Percentiles rank a stretch among this genome's conserved stretches.
Evolutionary conservation across 2,888 invertebrate species (phyloP).

Genomic region (Campaea margaritaria): DNA sequence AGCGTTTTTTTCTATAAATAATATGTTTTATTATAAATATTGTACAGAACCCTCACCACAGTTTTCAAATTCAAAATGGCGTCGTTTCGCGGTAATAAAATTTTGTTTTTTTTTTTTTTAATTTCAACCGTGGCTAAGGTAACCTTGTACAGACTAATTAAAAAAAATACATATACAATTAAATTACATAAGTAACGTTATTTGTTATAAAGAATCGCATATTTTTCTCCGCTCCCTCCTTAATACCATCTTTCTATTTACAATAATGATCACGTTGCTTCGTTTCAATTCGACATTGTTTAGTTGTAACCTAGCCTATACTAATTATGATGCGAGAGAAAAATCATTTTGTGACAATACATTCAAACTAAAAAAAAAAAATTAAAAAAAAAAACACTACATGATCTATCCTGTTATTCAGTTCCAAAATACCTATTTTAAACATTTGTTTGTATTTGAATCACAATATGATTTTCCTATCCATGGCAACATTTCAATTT

Average conservation of each 20-base stretch:
- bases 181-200: slow-evolving; percentile 56
- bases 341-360: slow-evolving; percentile 25
- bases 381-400: background rate
- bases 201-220: slow-evolving; percentile 52
- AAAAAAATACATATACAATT: slow-evolving; percentile 43
- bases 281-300: slow-evolving; percentile 80
- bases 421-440: too few relatives aligned
- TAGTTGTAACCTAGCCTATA: slow-evolving; percentile 72
- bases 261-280: slow-evolving; percentile 72
- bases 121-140: slow-evolving; percentile 37
- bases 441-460: background rate
- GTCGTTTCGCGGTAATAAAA: background rate
- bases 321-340: slow-evolving; percentile 20
- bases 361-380: background rate
- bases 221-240: slow-evolving; percentile 41
- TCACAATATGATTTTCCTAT: slow-evolving; percentile 23
- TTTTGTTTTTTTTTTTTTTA: slow-evolving; percentile 25
- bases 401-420: too few relatives aligned
- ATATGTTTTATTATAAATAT: slow-evolving; percentile 55
- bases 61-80: slow-evolving; percentile 36
- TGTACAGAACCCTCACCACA: slow-evolving; percentile 48
- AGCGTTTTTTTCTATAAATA: slow-evolving; percentile 73
- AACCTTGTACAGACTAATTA: slow-evolving; percentile 40
- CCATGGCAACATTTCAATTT: slow-evolving; percentile 10
- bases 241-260: slow-evolving; percentile 66